Base-by-base conservation (phyloP, 2,888 invertebrate species). In the Cepaea hortensis region DNA sequence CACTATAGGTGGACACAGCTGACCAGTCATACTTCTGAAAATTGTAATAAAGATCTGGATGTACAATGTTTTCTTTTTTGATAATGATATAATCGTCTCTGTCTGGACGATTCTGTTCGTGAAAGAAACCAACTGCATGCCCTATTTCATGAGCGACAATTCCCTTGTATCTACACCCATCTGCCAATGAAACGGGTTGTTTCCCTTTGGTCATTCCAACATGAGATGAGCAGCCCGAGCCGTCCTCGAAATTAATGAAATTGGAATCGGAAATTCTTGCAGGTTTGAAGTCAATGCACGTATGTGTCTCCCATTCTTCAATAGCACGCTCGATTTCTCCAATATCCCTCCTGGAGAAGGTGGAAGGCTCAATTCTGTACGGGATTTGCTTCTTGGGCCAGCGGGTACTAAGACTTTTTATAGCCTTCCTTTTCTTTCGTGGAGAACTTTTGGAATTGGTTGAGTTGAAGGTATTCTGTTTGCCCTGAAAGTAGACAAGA, bases 71-170 rank as follows among this genome's bases (percentile, higher is more conserved):
- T 46, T 90, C 80, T 7, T 87, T 85, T 81, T 90, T 88, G 61
- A 92, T 90, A 35, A 90, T 81, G 23, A 92, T 86, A 85, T 90
- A 91, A 48, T 90, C 86, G 79, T 92, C 91, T 15, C 91, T 87
- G 15, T 91, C 88, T 1, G 91, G 91, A 68, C 90, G 90, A 79
- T 90, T 90, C 89, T 91, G 91, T 81, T 92, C 92, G 81, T 92
- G 92, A 76, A 89, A 89, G 35, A 92, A 90, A 1, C 92, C 92
- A 18, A 92, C 87, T 0, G 91, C 90, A 80, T 92, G 92, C 3
- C 91, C 91, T 11, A 92, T 88, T 87, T 92, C 92, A 82, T 92
- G 92, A 9, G 91, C 88, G 20, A 89, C 87, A 79, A 87, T 80
- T 0, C 88, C 88, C 85, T 88, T 88, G 77, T 77, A 82, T 35